A percentile compares a stretch with the other conserved stretches of the same genome.
Conservation (phyloP, 2,888 invertebrate species). For the Athalia rosae region DNA sequence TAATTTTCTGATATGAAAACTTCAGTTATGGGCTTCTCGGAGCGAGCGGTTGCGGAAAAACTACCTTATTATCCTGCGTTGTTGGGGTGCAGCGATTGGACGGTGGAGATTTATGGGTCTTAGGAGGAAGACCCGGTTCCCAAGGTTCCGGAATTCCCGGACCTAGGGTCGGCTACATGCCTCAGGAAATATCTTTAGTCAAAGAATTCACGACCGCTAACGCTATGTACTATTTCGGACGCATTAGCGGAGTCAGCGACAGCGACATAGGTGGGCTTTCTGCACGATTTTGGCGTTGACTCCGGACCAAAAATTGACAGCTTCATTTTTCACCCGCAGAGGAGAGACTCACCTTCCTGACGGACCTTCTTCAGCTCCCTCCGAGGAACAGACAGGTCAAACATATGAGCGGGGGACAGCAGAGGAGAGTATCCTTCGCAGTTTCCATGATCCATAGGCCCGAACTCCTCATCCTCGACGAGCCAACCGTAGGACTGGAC, state of each 20-base stretch:
- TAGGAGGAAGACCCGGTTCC: constrained; percentile 82
- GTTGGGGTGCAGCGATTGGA: constrained; percentile 86
- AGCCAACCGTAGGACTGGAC: constrained; percentile 96
- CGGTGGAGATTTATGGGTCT: constrained; percentile 83
- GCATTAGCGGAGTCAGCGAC: constrained; percentile 86
- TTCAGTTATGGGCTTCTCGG: constrained; percentile 86
- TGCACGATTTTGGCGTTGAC: background rate
- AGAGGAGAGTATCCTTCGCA: constrained; percentile 91
- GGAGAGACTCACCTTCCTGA: constrained; percentile 82
- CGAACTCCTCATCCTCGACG: constrained; percentile 91
- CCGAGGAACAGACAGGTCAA: constrained; percentile 80
- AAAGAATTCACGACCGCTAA: constrained; percentile 88
- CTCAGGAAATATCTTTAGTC: constrained; percentile 89
- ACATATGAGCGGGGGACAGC: constrained; percentile 91
- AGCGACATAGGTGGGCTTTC: constrained; percentile 74
- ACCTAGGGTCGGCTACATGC: constrained; percentile 90
- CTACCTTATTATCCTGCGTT: constrained; percentile 89
- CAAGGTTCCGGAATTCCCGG: constrained; percentile 82
- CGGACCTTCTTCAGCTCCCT: constrained; percentile 85
- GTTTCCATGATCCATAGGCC: constrained; percentile 92
- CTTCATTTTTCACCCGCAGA: constrained; percentile 60
- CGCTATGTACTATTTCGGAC: constrained; percentile 90
- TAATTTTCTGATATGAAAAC: background rate
- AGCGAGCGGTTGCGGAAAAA: constrained; percentile 94
- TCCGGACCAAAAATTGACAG: background rate